These are phyloP conservation scores for Sarotherodon lohbergeri DNA, from an alignment of 2,113 vertebrate species.

Conservation along the genomic window DNA sequence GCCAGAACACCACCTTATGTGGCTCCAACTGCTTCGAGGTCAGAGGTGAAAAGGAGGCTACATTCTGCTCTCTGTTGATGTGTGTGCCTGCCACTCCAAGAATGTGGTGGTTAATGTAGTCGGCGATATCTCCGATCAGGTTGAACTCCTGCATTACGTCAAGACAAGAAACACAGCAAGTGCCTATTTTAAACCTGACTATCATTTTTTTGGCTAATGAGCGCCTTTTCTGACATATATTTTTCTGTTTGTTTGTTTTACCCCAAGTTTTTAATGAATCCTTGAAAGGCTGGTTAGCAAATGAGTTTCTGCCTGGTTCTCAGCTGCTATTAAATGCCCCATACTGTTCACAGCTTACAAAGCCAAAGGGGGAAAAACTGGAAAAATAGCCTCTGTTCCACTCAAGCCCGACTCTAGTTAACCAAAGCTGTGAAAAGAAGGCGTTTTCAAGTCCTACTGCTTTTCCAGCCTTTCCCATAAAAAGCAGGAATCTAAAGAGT, in stretches of 20 bases:
- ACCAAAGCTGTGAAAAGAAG: constrained; percentile 51
- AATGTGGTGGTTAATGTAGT: constrained; percentile 34
- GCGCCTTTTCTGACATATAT: neutral
- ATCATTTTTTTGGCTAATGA: neutral
- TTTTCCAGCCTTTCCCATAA: constrained; percentile 59
- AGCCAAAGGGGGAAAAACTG: neutral
- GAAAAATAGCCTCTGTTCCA: constrained; percentile 48
- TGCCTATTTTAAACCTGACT: neutral
- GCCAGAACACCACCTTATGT: neutral
- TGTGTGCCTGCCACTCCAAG: neutral
- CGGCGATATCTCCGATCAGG: constrained; percentile 14
- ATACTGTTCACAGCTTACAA: constrained; percentile 27
- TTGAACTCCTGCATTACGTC: constrained; percentile 5
- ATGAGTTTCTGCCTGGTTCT: neutral
- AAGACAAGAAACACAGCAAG: neutral
- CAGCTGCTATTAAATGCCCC: neutral
- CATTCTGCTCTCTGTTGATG: constrained; percentile 2
- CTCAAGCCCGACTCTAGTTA: constrained; percentile 53
- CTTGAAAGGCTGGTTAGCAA: neutral
- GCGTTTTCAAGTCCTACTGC: constrained; percentile 43
- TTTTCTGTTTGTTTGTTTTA: neutral
- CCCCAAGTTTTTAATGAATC: neutral
- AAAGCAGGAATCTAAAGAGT: constrained; percentile 57
- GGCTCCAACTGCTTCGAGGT: neutral
- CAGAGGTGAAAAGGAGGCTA: constrained; percentile 41